Percentiles rank a stretch among this genome's conserved stretches.
phyloP scores from a whole-genome alignment of 2,888 invertebrate genomes.

The Ametastegia equiseti region DNA sequence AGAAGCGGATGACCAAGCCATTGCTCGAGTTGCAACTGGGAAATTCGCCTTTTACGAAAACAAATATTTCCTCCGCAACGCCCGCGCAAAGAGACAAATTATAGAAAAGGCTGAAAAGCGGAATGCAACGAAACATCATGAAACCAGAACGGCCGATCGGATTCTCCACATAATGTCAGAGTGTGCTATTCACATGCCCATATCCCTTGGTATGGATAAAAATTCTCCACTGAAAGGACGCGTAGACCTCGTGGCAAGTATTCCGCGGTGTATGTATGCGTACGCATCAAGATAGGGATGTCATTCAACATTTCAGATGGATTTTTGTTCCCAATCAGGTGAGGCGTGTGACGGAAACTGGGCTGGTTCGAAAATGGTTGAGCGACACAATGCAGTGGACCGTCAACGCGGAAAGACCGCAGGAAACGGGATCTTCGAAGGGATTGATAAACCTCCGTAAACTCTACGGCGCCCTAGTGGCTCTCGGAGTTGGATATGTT shows the following conservation, averaged over 20 bases:
- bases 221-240: constrained; percentile 87
- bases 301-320: not conserved
- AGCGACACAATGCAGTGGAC: constrained; percentile 84
- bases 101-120: constrained; percentile 67
- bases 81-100: constrained; percentile 80
- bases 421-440: constrained; percentile 80
- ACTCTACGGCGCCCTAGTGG: constrained; percentile 87
- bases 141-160: constrained; percentile 69
- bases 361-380: constrained; percentile 88
- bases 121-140: constrained; percentile 57
- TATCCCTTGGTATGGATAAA: constrained; percentile 89
- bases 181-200: constrained; percentile 88
- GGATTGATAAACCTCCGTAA: constrained; percentile 88
- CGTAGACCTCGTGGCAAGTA: constrained; percentile 80
- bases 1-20: constrained; percentile 81
- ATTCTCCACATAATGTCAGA: constrained; percentile 89
- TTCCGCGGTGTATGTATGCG: not conserved
- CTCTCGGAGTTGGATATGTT: constrained; percentile 84
- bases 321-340: constrained; percentile 70
- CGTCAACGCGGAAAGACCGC: constrained; percentile 77
- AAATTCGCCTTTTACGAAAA: constrained; percentile 90
- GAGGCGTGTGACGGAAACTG: constrained; percentile 84
- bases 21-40: constrained; percentile 84
- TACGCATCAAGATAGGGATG: not conserved
- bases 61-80: constrained; percentile 82